Evolutionary conservation across 2,797 vertebrate genomes (phyloP).

Genomic region (Gouania willdenowi): DNA sequence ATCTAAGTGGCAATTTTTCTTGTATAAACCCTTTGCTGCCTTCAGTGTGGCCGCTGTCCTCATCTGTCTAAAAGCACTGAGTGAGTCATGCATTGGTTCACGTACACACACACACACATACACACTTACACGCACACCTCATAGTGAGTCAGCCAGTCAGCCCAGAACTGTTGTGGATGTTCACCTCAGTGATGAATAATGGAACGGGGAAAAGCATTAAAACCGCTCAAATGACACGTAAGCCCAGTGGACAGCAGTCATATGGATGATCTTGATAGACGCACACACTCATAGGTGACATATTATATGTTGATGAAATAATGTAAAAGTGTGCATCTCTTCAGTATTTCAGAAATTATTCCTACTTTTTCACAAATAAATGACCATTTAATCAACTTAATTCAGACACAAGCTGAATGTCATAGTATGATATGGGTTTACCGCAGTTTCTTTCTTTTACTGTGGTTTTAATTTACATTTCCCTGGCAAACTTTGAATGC

Average conservation of each 20-base stretch:
- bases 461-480: too few species aligned
- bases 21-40: slow-evolving; percentile 62
- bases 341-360: too few species aligned
- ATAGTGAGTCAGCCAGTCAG: slow-evolving; percentile 71
- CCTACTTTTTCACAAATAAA: too few species aligned
- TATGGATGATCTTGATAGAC: slow-evolving; percentile 37
- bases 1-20: slow-evolving; percentile 71
- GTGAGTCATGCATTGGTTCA: slow-evolving; percentile 67
- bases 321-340: too few species aligned
- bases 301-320: too few species aligned
- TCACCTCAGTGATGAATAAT: slow-evolving; percentile 76
- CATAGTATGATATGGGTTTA: too few species aligned
- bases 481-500: too few species aligned
- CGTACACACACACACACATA: too few species aligned
- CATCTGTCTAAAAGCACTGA: slow-evolving; percentile 74
- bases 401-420: too few species aligned
- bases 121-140: slow-evolving; percentile 18
- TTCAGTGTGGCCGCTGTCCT: slow-evolving; percentile 63
- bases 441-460: too few species aligned
- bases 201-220: slow-evolving; percentile 55
- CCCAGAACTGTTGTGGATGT: slow-evolving; percentile 60
- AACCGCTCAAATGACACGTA: slow-evolving; percentile 61
- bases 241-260: slow-evolving; percentile 37
- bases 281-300: slow-evolving; percentile 11
- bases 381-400: too few species aligned